These are phyloP conservation scores for Zaprionus ornatus DNA, from an alignment of 1,140 invertebrate species.

Conservation along the genomic window DNA sequence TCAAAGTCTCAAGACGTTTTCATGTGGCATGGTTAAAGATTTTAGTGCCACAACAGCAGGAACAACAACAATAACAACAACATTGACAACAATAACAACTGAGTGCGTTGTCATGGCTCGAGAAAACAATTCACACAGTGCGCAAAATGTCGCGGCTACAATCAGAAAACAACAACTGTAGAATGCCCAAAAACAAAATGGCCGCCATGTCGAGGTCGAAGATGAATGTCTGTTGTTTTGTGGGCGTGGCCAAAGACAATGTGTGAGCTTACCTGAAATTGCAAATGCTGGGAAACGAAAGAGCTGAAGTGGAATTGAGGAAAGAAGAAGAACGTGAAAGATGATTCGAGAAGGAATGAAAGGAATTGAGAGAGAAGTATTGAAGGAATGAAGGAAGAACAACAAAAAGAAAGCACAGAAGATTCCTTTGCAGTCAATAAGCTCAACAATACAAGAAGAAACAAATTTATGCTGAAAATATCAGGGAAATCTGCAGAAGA, in stretches of 20 bases:
- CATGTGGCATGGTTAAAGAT: constrained; percentile 79
- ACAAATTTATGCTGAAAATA: not conserved
- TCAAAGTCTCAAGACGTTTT: constrained; percentile 57
- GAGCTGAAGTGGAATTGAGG: too few species aligned
- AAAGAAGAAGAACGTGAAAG: not conserved
- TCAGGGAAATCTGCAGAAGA: too few species aligned
- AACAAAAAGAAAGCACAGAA: not conserved
- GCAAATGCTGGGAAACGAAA: not conserved
- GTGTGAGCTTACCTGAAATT: not conserved
- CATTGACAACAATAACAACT: not conserved
- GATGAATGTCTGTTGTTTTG: constrained; percentile 40
- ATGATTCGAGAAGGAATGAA: not conserved
- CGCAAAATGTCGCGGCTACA: constrained; percentile 69
- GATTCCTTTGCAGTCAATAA: not conserved
- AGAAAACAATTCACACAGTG: constrained; percentile 67
- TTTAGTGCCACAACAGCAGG: constrained; percentile 60
- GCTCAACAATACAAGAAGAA: not conserved
- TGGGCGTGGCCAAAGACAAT: not conserved
- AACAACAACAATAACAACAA: constrained; percentile 10
- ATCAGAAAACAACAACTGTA: constrained; percentile 47
- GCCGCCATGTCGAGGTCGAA: constrained; percentile 67
- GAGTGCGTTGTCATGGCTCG: constrained; percentile 27
- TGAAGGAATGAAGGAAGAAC: not conserved
- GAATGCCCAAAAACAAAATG: constrained; percentile 60
- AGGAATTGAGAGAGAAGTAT: not conserved